phyloP scores from a whole-genome alignment of 2,888 invertebrate genomes.

The Ichneumoninae sp. region DNA sequence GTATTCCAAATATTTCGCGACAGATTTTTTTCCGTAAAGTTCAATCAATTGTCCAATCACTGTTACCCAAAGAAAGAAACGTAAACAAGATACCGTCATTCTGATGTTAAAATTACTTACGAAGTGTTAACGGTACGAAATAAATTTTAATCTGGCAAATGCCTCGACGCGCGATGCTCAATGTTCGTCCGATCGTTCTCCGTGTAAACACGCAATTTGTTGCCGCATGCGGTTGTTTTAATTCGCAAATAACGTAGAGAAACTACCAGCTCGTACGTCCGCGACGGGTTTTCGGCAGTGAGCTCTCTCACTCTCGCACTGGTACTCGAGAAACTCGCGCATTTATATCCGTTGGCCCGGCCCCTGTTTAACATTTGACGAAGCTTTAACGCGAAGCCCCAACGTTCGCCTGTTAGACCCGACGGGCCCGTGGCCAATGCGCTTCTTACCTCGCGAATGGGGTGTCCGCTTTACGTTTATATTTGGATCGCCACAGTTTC shows the following conservation, averaged over 20 bases:
- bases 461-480: conserved; percentile 66
- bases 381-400: conserved; percentile 45
- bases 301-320: conserved; percentile 41
- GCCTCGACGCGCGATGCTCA: not conserved
- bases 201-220: not conserved
- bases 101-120: not conserved
- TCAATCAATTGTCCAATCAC: not conserved
- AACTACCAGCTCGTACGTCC: not conserved
- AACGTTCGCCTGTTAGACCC: not conserved
- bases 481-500: conserved; percentile 66
- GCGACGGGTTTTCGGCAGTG: not conserved
- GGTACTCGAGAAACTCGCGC: conserved; percentile 48
- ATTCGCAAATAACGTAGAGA: not conserved
- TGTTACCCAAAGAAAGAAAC: not conserved
- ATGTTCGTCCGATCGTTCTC: not conserved
- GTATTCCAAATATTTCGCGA: not conserved
- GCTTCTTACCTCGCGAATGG: conserved; percentile 45
- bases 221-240: not conserved
- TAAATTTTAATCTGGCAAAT: not conserved
- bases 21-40: not conserved
- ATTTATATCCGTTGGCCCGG: conserved; percentile 71
- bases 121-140: not conserved
- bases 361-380: conserved; percentile 70
- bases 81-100: not conserved
- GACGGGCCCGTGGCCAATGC: conserved; percentile 57